Evolutionary conservation across 2,888 invertebrate genomes (phyloP), one percentile per base, ranked within the genome.

Genomic region (Helobdella robusta): DNA sequence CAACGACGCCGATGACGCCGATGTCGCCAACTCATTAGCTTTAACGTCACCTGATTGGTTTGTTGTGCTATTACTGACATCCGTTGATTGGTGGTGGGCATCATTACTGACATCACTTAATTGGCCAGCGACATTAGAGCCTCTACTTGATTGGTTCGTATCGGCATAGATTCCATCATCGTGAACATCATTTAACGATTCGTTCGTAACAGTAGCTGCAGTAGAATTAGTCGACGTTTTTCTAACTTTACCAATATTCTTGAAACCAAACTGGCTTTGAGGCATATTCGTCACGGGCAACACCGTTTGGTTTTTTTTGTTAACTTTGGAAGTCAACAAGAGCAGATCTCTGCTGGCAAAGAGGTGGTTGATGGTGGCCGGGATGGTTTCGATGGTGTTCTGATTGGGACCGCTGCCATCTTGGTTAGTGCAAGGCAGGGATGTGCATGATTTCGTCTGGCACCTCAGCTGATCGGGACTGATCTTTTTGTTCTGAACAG

Each of bases 321-420:
- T 77, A 59, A 34, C 46, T n/a, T n/a, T n/a, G 5, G 32, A 28
- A 11, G 35, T 60, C 28, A 25, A 30, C 35, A 30, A 30, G 20
- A 66, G 56, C 18, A 59, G 58, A 30, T 70, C 66, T 48, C 73
- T 74, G 15, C 75, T 75, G 18, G 78, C 71, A 66, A 78, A 77
- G 66, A 78, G 70, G 65, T 78, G 78, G 68, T 78, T 78, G 70
- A 78, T 73, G 60, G 77, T 78, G 2, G 72, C 71, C 0, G 78
- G 75, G 40, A 75, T 75, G 6, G 74, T 71, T 36, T 76, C 67
- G 20, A 67, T 64, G 1, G 71, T 69, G 3, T 73, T 70, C 54
- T 72, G 61, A 11, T 20, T 30, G 18, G 11, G 61, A n/a, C 28
- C 63, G 23, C 46, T 50, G 4, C 40, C 25, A 6, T 46, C 20